phyloP scores from a whole-genome alignment of 2,113 vertebrate species.

The Typhlomys cinereus region DNA sequence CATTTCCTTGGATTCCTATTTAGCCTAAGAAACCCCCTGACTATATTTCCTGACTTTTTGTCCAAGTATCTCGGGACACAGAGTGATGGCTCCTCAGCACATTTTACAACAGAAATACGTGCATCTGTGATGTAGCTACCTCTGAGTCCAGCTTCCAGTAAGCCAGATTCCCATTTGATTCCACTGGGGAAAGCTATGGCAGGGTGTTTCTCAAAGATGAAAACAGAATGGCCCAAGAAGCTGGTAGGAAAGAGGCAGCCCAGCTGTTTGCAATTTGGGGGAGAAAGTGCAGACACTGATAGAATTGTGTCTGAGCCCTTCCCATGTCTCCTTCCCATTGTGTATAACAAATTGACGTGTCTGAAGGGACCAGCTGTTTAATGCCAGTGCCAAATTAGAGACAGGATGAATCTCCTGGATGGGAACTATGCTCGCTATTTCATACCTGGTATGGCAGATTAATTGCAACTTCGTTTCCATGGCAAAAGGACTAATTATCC shows the following conservation, averaged over 20 bases:
- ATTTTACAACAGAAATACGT: constrained; percentile 66
- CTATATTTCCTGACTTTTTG: not conserved
- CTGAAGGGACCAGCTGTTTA: constrained; percentile 83
- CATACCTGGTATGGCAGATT: constrained; percentile 59
- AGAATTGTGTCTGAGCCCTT: constrained; percentile 78
- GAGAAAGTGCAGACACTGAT: constrained; percentile 80
- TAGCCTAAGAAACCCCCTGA: not conserved
- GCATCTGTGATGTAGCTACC: constrained; percentile 70
- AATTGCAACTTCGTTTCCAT: constrained; percentile 58
- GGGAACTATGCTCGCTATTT: constrained; percentile 51
- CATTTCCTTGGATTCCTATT: not conserved
- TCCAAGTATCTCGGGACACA: not conserved
- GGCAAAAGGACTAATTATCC: constrained; percentile 45
- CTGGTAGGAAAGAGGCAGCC: constrained; percentile 74
- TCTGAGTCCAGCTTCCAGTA: constrained; percentile 74
- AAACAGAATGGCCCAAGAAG: constrained; percentile 78
- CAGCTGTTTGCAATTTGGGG: constrained; percentile 84
- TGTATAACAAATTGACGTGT: constrained; percentile 82
- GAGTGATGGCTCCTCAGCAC: no score
- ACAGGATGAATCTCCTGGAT: constrained; percentile 71
- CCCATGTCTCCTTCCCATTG: constrained; percentile 72
- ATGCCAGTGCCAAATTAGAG: constrained; percentile 81
- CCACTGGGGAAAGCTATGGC: constrained; percentile 75
- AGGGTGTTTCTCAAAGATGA: constrained; percentile 81
- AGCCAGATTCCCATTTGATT: constrained; percentile 77